Percentiles rank a stretch among this genome's conserved stretches.
Conservation (phyloP, 2,888 invertebrate species). For the Crioceris asparagi region DNA sequence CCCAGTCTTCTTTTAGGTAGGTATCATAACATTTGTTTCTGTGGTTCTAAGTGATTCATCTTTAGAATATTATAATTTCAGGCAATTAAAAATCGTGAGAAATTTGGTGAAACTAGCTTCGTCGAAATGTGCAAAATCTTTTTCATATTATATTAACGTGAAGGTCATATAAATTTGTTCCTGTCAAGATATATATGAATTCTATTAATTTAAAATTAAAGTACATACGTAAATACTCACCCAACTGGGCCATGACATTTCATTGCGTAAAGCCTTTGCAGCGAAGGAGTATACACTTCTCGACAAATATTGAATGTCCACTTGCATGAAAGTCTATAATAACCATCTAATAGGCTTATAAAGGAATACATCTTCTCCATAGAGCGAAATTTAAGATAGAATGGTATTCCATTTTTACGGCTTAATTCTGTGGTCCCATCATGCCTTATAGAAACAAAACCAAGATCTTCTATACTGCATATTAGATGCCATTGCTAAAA, state of each 20-base stretch:
- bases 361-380: conserved; percentile 62
- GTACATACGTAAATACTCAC: too few relatives aligned
- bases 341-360: conserved; percentile 73
- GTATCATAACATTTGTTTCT: too few relatives aligned
- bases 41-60: too few relatives aligned
- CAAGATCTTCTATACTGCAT: conserved; percentile 74
- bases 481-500: conserved; percentile 57
- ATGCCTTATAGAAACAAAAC: conserved; percentile 64
- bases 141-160: too few relatives aligned
- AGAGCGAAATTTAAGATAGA: conserved; percentile 60
- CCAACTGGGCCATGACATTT: conserved; percentile 88
- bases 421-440: conserved; percentile 67
- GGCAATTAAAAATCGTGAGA: too few relatives aligned
- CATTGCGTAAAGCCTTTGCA: conserved; percentile 57
- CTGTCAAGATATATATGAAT: too few relatives aligned
- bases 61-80: too few relatives aligned
- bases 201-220: too few relatives aligned
- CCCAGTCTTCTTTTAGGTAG: too few relatives aligned
- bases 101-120: too few relatives aligned
- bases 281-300: conserved; percentile 68
- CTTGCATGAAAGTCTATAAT: conserved; percentile 75
- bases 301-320: conserved; percentile 87
- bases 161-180: too few relatives aligned
- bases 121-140: too few relatives aligned
- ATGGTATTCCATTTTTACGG: conserved; percentile 64